phyloP scores from a whole-genome alignment of 2,888 invertebrate genomes.

The Melanostoma scalare region DNA sequence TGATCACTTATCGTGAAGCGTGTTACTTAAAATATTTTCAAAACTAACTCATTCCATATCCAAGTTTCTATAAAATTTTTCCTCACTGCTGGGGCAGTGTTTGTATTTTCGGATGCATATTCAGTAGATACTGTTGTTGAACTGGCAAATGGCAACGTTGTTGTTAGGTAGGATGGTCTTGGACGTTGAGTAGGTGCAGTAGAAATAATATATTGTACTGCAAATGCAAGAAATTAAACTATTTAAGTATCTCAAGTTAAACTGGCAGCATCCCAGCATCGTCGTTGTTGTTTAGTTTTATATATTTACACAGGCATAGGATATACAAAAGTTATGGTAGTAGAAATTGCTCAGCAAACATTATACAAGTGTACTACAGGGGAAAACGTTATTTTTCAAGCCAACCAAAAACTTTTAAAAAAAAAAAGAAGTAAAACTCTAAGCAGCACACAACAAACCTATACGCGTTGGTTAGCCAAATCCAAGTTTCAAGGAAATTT shows the following conservation, averaged over 20 bases:
- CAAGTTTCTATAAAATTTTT: constrained; percentile 67
- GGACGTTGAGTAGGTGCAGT: neutral
- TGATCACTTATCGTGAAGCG: too few species aligned
- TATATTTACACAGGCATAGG: constrained; percentile 17
- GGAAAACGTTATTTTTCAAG: constrained; percentile 32
- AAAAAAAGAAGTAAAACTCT: neutral
- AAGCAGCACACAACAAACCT: constrained; percentile 55
- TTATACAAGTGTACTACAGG: constrained; percentile 15
- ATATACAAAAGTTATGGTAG: constrained; percentile 17
- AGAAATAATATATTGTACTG: neutral
- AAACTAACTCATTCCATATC: constrained; percentile 65
- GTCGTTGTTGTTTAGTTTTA: neutral
- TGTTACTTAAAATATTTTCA: neutral
- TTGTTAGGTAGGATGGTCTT: neutral
- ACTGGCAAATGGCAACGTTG: neutral
- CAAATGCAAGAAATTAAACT: constrained; percentile 32
- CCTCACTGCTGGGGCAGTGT: constrained; percentile 18
- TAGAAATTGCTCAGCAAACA: constrained; percentile 42
- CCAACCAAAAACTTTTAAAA: constrained; percentile 19
- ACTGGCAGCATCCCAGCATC: neutral
- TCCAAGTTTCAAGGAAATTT: constrained; percentile 72
- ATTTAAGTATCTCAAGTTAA: neutral
- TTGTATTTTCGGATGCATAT: neutral
- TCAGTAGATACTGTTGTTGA: neutral
- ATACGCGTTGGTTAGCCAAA: constrained; percentile 52